Percentiles rank a stretch among this genome's conserved stretches.
phyloP scores from a whole-genome alignment of 2,797 vertebrate species.

The Sciurus carolinensis region DNA sequence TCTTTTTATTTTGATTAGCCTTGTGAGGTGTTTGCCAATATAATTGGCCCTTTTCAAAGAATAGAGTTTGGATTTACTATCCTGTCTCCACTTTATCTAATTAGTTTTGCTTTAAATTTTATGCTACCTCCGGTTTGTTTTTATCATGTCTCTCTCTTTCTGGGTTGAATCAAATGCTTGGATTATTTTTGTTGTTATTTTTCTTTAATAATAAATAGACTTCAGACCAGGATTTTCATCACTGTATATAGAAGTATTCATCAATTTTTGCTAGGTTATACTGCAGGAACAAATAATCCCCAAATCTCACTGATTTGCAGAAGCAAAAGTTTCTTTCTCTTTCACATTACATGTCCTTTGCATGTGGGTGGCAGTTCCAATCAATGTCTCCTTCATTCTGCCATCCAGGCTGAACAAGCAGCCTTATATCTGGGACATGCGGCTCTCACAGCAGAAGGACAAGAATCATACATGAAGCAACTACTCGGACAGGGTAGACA shows the following conservation, averaged over 20 bases:
- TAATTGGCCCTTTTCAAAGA: slow-evolving; percentile 24
- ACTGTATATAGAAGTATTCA: neutral
- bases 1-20: slow-evolving; percentile 12
- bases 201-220: neutral
- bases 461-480: neutral
- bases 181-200: neutral
- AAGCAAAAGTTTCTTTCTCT: neutral
- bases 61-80: slow-evolving; percentile 43
- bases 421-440: neutral
- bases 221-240: neutral
- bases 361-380: neutral
- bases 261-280: slow-evolving; percentile 10
- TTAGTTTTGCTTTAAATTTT: slow-evolving; percentile 61
- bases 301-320: neutral
- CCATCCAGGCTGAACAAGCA: neutral
- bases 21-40: neutral
- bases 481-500: neutral
- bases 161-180: neutral
- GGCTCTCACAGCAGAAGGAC: neutral
- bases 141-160: neutral
- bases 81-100: slow-evolving; percentile 58
- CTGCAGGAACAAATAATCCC: neutral
- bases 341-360: neutral
- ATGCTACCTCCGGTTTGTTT: neutral
- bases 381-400: neutral